Evolutionary conservation across 2,888 invertebrate species (phyloP).

Genomic region (Adelphocoris suturalis): DNA sequence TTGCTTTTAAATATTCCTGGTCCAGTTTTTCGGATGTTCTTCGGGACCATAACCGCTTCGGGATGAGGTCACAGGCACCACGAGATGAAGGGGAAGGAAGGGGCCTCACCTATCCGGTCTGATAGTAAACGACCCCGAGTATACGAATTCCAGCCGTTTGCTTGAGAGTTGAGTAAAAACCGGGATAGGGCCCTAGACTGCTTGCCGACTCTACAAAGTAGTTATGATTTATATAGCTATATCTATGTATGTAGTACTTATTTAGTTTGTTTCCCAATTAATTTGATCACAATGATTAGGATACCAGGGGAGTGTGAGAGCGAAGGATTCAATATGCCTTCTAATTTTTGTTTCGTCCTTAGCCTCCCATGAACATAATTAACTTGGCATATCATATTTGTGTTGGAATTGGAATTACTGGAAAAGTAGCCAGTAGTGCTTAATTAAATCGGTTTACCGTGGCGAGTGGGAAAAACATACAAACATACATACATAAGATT

Average conservation of each 20-base stretch:
- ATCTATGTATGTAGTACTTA: too few relatives aligned
- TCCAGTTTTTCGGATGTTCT: slow-evolving; percentile 17
- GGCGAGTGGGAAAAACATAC: too few relatives aligned
- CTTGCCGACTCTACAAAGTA: neutral
- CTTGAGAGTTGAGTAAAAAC: slow-evolving; percentile 18
- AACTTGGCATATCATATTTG: too few relatives aligned
- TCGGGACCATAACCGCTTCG: slow-evolving; percentile 14
- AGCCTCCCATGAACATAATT: too few relatives aligned
- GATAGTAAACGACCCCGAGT: slow-evolving; percentile 36
- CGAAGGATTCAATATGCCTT: too few relatives aligned
- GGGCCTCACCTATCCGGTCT: slow-evolving; percentile 28
- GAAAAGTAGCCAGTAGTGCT: too few relatives aligned
- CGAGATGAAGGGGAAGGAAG: neutral
- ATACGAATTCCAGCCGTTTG: slow-evolving; percentile 35
- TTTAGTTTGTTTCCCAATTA: neutral
- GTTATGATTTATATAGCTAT: neutral
- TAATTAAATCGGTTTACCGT: too few relatives aligned
- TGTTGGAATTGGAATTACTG: too few relatives aligned
- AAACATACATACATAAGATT: too few relatives aligned
- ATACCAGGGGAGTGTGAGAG: too few relatives aligned
- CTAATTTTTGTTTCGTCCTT: too few relatives aligned
- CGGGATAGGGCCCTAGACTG: neutral
- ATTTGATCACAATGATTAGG: too few relatives aligned
- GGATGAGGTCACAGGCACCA: slow-evolving; percentile 35
- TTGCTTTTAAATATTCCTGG: neutral